These are phyloP conservation scores for Zaprionus gabonicus DNA, from an alignment of 1,140 invertebrate genomes.

Conservation along the genomic window DNA sequence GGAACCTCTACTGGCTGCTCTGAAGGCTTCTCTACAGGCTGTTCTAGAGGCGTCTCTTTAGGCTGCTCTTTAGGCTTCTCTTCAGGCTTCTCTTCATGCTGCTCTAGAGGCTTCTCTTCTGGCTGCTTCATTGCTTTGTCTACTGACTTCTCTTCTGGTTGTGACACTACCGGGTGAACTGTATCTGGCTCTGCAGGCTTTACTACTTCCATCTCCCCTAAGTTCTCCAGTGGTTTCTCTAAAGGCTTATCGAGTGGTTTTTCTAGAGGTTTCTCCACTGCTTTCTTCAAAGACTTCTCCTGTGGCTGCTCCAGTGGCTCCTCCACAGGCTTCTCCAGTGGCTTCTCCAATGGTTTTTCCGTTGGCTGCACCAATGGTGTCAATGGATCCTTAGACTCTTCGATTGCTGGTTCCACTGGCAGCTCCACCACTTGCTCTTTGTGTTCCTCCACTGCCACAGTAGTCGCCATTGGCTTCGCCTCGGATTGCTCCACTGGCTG, in stretches of 20 bases:
- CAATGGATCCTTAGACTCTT: not conserved
- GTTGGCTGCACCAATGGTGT: not conserved
- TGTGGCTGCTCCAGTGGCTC: not conserved
- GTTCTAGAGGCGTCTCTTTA: too few species aligned
- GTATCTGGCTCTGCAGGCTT: not conserved
- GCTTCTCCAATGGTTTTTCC: not conserved
- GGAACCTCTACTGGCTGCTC: not conserved
- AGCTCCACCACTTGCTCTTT: not conserved
- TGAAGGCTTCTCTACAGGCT: too few species aligned
- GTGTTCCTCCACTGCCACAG: not conserved
- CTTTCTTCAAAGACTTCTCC: not conserved
- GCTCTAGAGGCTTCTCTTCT: not conserved
- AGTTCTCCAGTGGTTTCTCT: not conserved
- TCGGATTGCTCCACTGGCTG: not conserved
- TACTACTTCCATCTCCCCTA: not conserved
- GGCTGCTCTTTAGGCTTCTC: not conserved
- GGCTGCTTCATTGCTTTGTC: not conserved
- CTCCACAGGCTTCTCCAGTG: not conserved
- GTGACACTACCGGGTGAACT: not conserved
- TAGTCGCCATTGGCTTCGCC: not conserved
- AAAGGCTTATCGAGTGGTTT: not conserved
- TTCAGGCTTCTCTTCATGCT: not conserved
- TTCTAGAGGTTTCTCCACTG: not conserved
- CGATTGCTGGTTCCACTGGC: not conserved
- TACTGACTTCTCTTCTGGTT: not conserved